Evolutionary conservation across 2,113 vertebrate species (phyloP).

Genomic region (Halcyon malimbica): DNA sequence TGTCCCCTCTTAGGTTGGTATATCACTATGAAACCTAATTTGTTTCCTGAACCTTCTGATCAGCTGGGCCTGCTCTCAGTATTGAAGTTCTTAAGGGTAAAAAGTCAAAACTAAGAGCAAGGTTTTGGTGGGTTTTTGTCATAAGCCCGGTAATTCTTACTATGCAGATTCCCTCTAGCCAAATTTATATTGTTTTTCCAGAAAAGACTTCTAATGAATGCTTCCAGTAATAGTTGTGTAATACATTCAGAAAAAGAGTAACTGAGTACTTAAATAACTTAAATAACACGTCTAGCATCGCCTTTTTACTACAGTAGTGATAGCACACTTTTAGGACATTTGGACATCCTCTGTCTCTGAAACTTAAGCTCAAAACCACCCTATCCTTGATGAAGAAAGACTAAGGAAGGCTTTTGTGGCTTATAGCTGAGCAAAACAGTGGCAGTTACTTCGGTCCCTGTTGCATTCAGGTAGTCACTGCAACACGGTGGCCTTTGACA

Average conservation of each 20-base stretch:
- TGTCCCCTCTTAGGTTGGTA: neutral
- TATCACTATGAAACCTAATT: neutral
- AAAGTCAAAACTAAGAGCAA: neutral
- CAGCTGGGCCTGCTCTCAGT: neutral
- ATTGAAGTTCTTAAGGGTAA: neutral
- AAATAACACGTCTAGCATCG: neutral
- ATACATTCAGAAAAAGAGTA: neutral
- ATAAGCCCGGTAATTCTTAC: neutral
- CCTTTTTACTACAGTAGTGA: neutral
- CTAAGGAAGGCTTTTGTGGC: neutral
- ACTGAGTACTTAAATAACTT: neutral
- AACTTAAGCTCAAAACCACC: neutral
- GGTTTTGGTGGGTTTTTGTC: neutral
- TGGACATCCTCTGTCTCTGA: neutral
- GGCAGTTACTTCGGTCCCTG: neutral
- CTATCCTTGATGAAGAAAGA: neutral
- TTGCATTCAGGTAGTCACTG: fast-evolving
- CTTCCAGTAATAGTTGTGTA: neutral
- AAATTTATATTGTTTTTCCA: neutral
- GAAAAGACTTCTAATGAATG: neutral
- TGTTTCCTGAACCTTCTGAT: neutral
- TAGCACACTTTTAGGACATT: neutral
- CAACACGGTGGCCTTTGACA: neutral
- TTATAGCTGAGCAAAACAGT: neutral
- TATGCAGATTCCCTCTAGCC: neutral